These are phyloP conservation scores for Cyclophora punctaria DNA, from an alignment of 2,888 invertebrate genomes.

Conservation along the genomic window DNA sequence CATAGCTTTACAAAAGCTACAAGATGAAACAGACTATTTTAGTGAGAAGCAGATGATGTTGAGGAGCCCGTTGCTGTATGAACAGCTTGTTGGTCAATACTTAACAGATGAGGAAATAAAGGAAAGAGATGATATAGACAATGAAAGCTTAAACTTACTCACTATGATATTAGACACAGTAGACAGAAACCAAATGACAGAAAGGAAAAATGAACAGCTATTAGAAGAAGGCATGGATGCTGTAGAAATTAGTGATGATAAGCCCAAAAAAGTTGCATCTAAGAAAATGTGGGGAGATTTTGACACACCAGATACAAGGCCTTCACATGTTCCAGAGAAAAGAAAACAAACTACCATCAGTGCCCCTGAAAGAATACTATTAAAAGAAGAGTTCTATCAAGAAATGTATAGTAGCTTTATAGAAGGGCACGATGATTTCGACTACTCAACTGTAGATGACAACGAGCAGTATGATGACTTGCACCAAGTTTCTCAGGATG, in stretches of 20 bases:
- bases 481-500: slow-evolving; percentile 80
- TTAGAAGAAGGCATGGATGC: slow-evolving; percentile 72
- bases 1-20: slow-evolving; percentile 84
- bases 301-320: slow-evolving; percentile 54
- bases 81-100: slow-evolving; percentile 91
- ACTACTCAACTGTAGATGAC: slow-evolving; percentile 87
- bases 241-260: slow-evolving; percentile 27
- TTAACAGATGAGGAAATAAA: slow-evolving; percentile 84
- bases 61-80: slow-evolving; percentile 91
- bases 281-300: slow-evolving; percentile 74
- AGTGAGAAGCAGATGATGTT: slow-evolving; percentile 95
- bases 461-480: slow-evolving; percentile 88
- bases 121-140: slow-evolving; percentile 76
- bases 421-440: slow-evolving; percentile 89
- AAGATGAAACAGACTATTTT: slow-evolving; percentile 85
- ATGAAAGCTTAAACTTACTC: slow-evolving; percentile 78
- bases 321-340: slow-evolving; percentile 39
- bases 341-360: slow-evolving; percentile 58
- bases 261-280: slow-evolving; percentile 9
- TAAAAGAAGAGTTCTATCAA: slow-evolving; percentile 87
- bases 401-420: slow-evolving; percentile 91
- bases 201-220: slow-evolving; percentile 77
- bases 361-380: slow-evolving; percentile 76
- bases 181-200: slow-evolving; percentile 81
- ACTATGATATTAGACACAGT: slow-evolving; percentile 87